These are phyloP conservation scores for Xanthia icteritia DNA, from an alignment of 2,888 invertebrate genomes.

Conservation along the genomic window DNA sequence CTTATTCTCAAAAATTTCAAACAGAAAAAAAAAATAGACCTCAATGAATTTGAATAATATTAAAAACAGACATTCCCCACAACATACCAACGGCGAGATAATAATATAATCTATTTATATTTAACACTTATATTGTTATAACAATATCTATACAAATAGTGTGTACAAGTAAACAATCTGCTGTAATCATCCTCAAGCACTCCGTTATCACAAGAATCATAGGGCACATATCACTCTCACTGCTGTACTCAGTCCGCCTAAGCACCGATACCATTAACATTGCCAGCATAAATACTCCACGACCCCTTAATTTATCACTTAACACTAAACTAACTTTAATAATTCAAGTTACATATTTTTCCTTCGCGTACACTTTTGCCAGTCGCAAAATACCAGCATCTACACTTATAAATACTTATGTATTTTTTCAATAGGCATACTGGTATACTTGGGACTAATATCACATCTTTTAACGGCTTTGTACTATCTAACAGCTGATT, in stretches of 20 bases:
- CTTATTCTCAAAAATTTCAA: constrained; percentile 50
- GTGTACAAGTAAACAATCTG: constrained; percentile 79
- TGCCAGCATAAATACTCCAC: constrained; percentile 60
- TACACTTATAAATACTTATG: constrained; percentile 64
- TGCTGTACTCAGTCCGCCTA: constrained; percentile 67
- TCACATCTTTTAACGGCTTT: constrained; percentile 78
- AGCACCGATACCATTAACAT: constrained; percentile 76
- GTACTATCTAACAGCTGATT: constrained; percentile 79
- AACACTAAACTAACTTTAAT: constrained; percentile 60
- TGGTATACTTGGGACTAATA: constrained; percentile 71
- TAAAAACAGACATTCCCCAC: constrained; percentile 84
- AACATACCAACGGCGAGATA: constrained; percentile 81
- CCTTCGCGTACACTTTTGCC: constrained; percentile 54
- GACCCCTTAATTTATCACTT: constrained; percentile 59
- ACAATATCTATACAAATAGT: constrained; percentile 83
- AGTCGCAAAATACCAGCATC: constrained; percentile 67
- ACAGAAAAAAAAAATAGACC: constrained; percentile 72
- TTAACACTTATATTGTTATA: constrained; percentile 85
- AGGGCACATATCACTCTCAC: constrained; percentile 82
- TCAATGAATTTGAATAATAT: constrained; percentile 85
- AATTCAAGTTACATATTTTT: constrained; percentile 78
- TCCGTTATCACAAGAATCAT: constrained; percentile 84
- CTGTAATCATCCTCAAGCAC: constrained; percentile 72
- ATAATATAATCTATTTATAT: constrained; percentile 83
- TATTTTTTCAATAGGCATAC: constrained; percentile 67